phyloP scores from a whole-genome alignment of 2,113 vertebrate genomes.

The Perca flavescens region DNA sequence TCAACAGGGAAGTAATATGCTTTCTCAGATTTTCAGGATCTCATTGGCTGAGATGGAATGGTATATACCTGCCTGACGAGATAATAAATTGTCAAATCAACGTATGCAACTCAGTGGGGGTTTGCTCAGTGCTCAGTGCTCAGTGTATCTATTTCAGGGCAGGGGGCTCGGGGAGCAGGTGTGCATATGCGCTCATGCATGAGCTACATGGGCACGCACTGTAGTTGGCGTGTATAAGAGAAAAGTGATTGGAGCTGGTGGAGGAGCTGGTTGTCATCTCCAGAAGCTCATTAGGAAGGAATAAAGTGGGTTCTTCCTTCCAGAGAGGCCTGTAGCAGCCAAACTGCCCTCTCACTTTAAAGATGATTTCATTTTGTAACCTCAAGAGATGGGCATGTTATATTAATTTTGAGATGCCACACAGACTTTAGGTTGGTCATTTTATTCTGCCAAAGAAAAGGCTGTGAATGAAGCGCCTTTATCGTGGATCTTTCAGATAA shows the following conservation, averaged over 20 bases:
- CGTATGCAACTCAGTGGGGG: constrained; percentile 27
- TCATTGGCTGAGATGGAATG: constrained; percentile 1
- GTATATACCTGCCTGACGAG: not conserved
- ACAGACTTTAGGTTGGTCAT: constrained; percentile 5
- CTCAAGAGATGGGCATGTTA: constrained; percentile 33
- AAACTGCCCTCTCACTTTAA: constrained; percentile 4
- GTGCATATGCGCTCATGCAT: constrained; percentile 28
- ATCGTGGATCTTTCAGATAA: not conserved
- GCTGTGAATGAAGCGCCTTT: constrained; percentile 8
- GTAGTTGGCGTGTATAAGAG: constrained; percentile 22
- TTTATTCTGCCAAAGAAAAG: constrained; percentile 29
- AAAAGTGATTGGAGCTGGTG: constrained; percentile 39
- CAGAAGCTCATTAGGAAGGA: constrained; percentile 56
- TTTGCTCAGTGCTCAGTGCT: constrained; percentile 17
- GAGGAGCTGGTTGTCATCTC: constrained; percentile 49
- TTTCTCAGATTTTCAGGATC: constrained; percentile 4
- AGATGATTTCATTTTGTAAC: constrained; percentile 11
- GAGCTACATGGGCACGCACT: not conserved
- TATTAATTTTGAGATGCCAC: constrained; percentile 24
- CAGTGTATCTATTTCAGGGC: no score
- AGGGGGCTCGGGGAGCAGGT: not conserved
- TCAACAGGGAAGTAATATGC: constrained; percentile 29
- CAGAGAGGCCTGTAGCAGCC: constrained; percentile 5
- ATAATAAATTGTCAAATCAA: constrained; percentile 9
- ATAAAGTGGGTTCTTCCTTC: constrained; percentile 39